Evolutionary conservation across 1,140 invertebrate species (phyloP), one percentile per base, ranked within the genome.

Genomic region (Cotesia glomerata): DNA sequence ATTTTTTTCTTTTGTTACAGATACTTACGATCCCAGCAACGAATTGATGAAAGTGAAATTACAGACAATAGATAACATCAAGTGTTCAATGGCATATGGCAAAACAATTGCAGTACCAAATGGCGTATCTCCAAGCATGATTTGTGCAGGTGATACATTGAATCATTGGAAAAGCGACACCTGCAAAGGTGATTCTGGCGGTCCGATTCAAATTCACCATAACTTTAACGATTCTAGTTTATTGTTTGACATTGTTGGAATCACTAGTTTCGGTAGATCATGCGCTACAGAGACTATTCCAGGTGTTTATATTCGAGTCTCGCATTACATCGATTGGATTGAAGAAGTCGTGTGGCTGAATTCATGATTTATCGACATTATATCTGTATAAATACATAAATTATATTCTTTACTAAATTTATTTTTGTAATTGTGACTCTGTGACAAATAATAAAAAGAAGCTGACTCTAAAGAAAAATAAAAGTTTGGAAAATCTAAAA

Each of bases 151-250:
- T 0, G 88, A 90, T 72, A 80, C 90, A 16, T 79, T 87, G 13
- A 90, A 90, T 0, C 91, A 91, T 13, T 79, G 79, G 75, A 61
- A 9, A 11, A 90, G 89, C 63, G 94, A 95, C 76, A 92, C 93
- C 0, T 95, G 94, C 18, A 81, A 91, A 88, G 92, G 92, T 73
- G 92, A 93, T 79, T 93, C 92, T 4, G 92, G 92, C 4, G 91
- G 91, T 14, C 91, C 91, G 8, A 26, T 26, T 26, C 26, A 26
- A 26, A 26, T 26, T 26, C 26, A 1, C 90, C 26, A 3, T 26
- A 91, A 80, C 77, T 89, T 2, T 5, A 75, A 78, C 70, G 56
- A 74, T 0, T 81, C 80, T 64, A 86, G 86, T 70, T 90, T 89
- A 75, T 76, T 86, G 0, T 89, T 88, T 80, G 77, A 88, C 39